Conservation (phyloP, 2,888 invertebrate species). For the Trachelus stipa region DNA sequence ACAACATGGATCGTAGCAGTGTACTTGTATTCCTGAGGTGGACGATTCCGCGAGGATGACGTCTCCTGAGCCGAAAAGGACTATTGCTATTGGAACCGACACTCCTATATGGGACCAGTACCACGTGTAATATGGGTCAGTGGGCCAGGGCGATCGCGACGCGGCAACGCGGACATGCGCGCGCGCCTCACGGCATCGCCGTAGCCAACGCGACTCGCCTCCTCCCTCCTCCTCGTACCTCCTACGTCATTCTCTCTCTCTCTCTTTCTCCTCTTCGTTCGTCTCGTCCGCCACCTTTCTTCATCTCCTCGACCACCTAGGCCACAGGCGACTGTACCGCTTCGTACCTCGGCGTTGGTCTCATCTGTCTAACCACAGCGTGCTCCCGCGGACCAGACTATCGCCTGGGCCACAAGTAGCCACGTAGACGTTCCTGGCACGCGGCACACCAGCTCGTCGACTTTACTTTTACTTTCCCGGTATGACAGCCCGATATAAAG, state of each 20-base stretch:
- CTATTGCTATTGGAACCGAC: slow-evolving; percentile 33
- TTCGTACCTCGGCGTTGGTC: background rate
- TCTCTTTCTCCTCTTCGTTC: background rate
- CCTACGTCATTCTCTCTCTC: background rate
- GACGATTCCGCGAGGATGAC: background rate
- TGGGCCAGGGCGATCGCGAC: slow-evolving; percentile 66
- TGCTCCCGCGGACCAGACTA: background rate
- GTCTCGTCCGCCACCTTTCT: background rate
- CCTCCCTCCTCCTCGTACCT: background rate
- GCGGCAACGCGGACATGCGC: slow-evolving; percentile 61
- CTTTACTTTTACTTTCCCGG: background rate
- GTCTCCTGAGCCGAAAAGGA: background rate
- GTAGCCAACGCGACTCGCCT: background rate
- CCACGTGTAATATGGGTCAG: slow-evolving; percentile 64
- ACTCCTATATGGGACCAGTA: slow-evolving; percentile 62
- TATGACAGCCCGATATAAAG: background rate
- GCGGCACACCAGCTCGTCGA: background rate
- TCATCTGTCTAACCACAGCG: background rate
- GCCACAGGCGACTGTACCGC: background rate
- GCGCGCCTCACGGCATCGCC: slow-evolving; percentile 11
- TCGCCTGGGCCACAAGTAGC: background rate
- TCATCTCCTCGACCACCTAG: background rate
- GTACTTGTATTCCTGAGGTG: background rate
- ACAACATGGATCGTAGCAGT: background rate
- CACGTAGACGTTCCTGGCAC: background rate